A percentile compares a stretch with the other conserved stretches of the same genome.
Evolutionary conservation across 2,888 invertebrate species (phyloP).

Genomic region (Thereva unica): DNA sequence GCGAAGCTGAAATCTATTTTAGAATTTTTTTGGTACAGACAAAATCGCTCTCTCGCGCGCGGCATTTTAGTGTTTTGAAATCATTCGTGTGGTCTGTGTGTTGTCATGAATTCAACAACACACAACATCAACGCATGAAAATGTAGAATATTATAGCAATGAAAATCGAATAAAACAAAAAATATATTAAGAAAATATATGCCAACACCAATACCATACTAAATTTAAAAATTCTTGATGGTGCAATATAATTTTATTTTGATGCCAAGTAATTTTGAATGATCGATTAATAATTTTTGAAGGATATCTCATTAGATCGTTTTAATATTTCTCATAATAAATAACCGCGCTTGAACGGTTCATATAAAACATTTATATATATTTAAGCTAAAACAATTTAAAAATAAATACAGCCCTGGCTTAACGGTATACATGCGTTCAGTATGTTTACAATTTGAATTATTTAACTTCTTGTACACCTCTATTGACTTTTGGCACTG

Average conservation of each 20-base stretch:
- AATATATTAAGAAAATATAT: background rate
- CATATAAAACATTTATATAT: background rate
- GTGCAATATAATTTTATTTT: background rate
- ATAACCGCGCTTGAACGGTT: background rate
- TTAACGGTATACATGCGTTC: background rate
- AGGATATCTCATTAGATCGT: background rate
- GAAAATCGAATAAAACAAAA: no score
- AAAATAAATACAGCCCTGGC: conserved; percentile 33
- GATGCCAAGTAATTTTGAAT: conserved; percentile 7
- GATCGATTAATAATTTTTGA: conserved; percentile 21
- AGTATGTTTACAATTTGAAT: conserved; percentile 14
- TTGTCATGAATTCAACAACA: no score
- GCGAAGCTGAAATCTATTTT: no score
- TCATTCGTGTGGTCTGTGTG: no score
- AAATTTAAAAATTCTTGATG: background rate
- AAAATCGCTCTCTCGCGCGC: no score
- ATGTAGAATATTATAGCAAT: no score
- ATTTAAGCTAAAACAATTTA: conserved; percentile 2
- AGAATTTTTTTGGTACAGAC: no score
- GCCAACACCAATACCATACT: background rate
- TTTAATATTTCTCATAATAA: background rate
- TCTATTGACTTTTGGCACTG: background rate
- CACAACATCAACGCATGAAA: no score
- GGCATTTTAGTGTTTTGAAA: no score
- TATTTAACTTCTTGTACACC: background rate